Evolutionary conservation across 2,797 vertebrate species (phyloP).

Genomic region (Halcyon badia): DNA sequence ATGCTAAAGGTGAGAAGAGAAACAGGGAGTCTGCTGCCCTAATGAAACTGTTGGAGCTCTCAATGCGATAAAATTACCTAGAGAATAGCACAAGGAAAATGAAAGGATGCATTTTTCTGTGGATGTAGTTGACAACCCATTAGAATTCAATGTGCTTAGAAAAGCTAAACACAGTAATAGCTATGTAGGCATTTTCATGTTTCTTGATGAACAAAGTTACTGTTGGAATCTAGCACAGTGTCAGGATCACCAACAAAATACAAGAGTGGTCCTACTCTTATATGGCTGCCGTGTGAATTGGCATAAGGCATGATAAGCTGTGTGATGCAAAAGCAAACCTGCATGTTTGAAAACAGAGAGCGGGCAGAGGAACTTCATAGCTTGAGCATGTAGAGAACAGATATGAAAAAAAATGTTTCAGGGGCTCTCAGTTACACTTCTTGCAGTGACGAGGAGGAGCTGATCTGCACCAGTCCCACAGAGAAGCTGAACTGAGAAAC

Average conservation of each 20-base stretch:
- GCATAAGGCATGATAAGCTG: background rate
- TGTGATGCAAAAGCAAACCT: background rate
- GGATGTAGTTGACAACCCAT: background rate
- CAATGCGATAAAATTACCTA: background rate
- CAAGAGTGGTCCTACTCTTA: background rate
- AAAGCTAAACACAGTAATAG: background rate
- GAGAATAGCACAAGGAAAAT: background rate
- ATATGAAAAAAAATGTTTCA: background rate
- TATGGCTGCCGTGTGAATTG: background rate
- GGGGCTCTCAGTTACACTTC: rapidly evolving
- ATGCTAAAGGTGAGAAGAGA: background rate
- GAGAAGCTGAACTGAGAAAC: background rate
- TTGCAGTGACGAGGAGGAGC: background rate
- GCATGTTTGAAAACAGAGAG: background rate
- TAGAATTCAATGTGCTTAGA: background rate
- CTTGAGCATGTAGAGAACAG: background rate
- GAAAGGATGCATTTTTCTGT: background rate
- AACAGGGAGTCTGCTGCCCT: background rate
- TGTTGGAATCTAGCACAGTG: background rate
- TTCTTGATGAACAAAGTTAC: background rate
- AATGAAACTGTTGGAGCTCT: background rate
- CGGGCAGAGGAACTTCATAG: background rate
- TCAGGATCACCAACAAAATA: background rate
- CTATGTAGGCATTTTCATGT: background rate
- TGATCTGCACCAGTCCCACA: background rate